Evolutionary conservation across 1,140 invertebrate genomes (phyloP).

Genomic region (Ctenoplectra terminalis): DNA sequence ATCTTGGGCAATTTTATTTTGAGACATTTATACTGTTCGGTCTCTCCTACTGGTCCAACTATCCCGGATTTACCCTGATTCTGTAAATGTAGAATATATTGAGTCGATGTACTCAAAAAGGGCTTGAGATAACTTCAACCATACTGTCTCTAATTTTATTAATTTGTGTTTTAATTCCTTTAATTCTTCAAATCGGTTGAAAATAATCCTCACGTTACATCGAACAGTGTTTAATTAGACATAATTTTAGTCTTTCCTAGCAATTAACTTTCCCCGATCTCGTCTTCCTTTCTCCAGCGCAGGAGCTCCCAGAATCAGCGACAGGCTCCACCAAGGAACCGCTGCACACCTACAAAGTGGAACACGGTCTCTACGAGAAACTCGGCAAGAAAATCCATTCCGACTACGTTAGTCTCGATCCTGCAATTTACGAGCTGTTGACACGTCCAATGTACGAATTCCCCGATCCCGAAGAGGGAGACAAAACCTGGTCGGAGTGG

Average conservation of each 20-base stretch:
- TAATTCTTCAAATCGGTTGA: no score
- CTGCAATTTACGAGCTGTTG: constrained; percentile 56
- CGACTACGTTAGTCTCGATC: constrained; percentile 65
- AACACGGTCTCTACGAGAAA: constrained; percentile 44
- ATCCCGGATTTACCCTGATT: no score
- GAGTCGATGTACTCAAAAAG: no score
- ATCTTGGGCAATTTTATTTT: no score
- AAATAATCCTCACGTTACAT: no score
- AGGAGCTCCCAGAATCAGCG: constrained; percentile 27
- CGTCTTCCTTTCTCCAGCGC: constrained; percentile 35
- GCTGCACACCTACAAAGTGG: background rate
- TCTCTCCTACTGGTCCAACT: no score
- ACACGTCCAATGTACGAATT: constrained; percentile 45
- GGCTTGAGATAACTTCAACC: no score
- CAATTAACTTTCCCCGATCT: background rate
- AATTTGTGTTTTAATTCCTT: no score
- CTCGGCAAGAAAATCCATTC: constrained; percentile 45
- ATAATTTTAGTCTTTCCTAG: background rate
- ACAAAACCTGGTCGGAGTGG: constrained; percentile 74
- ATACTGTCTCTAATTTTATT: no score
- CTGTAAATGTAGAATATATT: no score
- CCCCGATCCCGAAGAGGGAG: constrained; percentile 14
- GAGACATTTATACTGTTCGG: no score
- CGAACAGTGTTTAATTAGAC: no score
- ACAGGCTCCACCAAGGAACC: background rate